Base-by-base conservation (phyloP, 2,113 vertebrate species). In the Lycaon pictus region DNA sequence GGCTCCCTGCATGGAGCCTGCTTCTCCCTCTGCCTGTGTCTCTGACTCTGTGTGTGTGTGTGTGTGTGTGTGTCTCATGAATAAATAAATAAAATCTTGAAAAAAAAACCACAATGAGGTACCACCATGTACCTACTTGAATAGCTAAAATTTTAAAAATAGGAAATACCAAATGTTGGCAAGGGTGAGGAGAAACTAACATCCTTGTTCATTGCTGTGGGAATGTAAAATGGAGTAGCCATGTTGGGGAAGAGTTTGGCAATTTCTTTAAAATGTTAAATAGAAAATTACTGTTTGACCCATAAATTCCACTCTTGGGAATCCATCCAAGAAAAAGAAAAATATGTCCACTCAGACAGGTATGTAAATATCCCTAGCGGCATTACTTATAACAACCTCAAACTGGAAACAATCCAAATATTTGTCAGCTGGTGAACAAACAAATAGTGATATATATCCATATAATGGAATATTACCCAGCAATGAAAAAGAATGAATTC, bases 191-290 rank as follows among this genome's bases (percentile, higher is more conserved):
- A 95, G 29, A 91, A 93, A 83, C 32, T 25, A 27, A 56, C 89
- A 81, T 35, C 19, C 19, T 89, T 8, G 2, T 60, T 86, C 67
- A 23, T 4, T 72, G n/a, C 79, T 55, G 48, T 58, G 5, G 51
- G 16, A 93, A 90, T 62, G n/a, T 25, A 92, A 20, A 92, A 65
- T 51, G n/a, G 27, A 15, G 6, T 25, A 90, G 43, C 12, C 65
- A 82, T 71, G 79, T n/a, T 89, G 65, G 65, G 81, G 86, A 88
- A 77, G 2, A 63, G 48, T 81, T 90, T 77, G 62, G 82, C 9
- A 77, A 35, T 93, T 83, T 84, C 43, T 92, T 93, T 67, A 25
- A 87, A 93, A 96, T 67, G 23, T 35, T 82, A 90, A 94, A 77
- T 8, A 76, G 29, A 90, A 94, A 88, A 12, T 97, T 93, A 85